phyloP scores from a whole-genome alignment of 2,113 vertebrate genomes.

The Macrotis lagotis region DNA sequence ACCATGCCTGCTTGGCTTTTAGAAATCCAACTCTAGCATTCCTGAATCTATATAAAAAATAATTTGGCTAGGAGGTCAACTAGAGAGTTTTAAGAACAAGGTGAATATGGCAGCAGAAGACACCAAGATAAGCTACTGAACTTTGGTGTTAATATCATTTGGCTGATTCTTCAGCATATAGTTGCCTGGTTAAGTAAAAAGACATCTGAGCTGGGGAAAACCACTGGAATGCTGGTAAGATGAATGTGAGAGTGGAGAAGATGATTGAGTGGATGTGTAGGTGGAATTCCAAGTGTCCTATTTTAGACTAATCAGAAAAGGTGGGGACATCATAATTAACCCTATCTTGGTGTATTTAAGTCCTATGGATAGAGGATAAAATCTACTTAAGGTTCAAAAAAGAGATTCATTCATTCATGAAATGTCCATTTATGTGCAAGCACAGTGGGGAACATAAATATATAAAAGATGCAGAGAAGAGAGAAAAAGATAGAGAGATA shows the following conservation, averaged over 20 bases:
- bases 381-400: neutral
- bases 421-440: neutral
- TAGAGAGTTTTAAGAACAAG: neutral
- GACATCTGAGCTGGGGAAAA: neutral
- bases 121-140: neutral
- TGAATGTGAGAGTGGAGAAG: neutral
- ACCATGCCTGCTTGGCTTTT: neutral
- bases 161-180: neutral
- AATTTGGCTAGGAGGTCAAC: slow-evolving; percentile 30
- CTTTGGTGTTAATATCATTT: no score
- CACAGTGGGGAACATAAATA: neutral
- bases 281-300: neutral
- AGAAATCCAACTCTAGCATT: neutral
- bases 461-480: neutral
- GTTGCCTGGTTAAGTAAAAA: neutral
- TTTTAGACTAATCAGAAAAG: neutral
- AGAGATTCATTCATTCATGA: neutral
- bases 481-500: neutral
- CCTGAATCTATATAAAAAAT: slow-evolving; percentile 23
- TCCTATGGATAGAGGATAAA: neutral
- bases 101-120: neutral
- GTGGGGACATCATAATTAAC: neutral
- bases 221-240: neutral
- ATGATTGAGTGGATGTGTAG: neutral
- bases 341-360: neutral